Base-by-base conservation (phyloP, 2,888 invertebrate genomes). In the Erebia epiphron region DNA sequence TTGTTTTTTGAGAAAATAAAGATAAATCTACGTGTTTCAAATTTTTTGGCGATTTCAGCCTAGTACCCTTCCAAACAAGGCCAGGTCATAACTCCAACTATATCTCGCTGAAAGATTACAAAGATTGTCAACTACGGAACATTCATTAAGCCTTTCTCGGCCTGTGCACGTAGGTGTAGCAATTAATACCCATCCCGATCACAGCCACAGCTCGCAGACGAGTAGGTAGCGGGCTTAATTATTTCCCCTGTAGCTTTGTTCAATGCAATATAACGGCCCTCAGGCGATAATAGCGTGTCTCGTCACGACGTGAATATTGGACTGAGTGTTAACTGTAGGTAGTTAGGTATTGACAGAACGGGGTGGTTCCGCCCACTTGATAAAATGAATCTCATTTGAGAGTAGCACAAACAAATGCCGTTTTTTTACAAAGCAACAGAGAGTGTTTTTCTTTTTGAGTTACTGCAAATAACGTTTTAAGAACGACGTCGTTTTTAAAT, bases 301-400 rank as follows among this genome's bases (percentile, higher is more conserved):
- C 83, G 82, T 83, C 85, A 87, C 83, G 78, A 86, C 83, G 78
- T 79, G 76, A 77, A 83, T 83, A 83, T 84, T 80, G 80, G 82
- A 83, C 81, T 81, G 79, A 68, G 65, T 77, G 79, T 75, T 77
- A 79, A 77, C 79, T 79, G 77, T 78, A 72, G 76, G 75, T 76
- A 75, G 62, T 62, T 50, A 54, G 26, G 63, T 63, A 68, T 56
- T 16, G 61, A 56, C 1, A 68, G 13, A 63, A 49, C 35, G 61
- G 62, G 68, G 68, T 68, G 67, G 16, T 56, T 62, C 49, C 49
- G 62, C 70, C 62, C 49, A 56, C 58, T 49, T 58, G 46, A 57
- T 67, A 67, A 67, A 50, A 67, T 60, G 67, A 41, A 61, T 67
- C 52, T 16, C 49, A 46, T 67, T 67, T 57, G 13, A 67, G 57